phyloP scores from a whole-genome alignment of 1,140 invertebrate species.

The Conus betulinus region DNA sequence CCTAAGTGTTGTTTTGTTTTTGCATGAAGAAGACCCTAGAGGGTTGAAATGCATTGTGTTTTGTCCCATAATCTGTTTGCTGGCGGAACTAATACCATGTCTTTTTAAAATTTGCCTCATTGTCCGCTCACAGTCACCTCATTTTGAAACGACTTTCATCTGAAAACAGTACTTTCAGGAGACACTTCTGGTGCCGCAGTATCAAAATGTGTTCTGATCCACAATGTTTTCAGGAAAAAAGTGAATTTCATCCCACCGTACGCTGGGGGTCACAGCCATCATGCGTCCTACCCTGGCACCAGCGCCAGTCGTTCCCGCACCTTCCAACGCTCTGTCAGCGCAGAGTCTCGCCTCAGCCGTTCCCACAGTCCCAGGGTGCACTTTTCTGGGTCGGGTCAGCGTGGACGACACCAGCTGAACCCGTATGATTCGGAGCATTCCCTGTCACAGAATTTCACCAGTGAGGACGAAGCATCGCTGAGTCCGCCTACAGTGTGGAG shows the following conservation, averaged over 20 bases:
- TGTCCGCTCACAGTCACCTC: too few species aligned
- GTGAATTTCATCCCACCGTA: conserved; percentile 35
- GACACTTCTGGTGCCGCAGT: too few species aligned
- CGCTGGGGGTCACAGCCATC: not conserved
- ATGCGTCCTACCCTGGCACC: conserved; percentile 34
- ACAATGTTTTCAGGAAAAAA: conserved; percentile 24
- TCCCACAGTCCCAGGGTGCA: not conserved
- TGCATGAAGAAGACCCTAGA: too few species aligned
- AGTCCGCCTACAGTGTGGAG: not conserved
- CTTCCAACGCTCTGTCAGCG: not conserved
- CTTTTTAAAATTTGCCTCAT: too few species aligned
- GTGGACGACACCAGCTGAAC: not conserved
- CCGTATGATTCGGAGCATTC: not conserved
- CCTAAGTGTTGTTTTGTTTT: too few species aligned
- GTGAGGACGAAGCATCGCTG: not conserved
- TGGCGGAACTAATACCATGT: too few species aligned
- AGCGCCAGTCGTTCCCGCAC: not conserved
- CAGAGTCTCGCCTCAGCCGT: not conserved
- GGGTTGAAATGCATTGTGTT: too few species aligned
- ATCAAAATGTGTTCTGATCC: too few species aligned
- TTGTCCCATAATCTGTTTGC: too few species aligned
- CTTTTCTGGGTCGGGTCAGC: not conserved
- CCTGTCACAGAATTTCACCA: not conserved
- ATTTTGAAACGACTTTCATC: too few species aligned
- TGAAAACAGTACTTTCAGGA: too few species aligned